phyloP scores from a whole-genome alignment of 2,888 invertebrate species.

The Perizoma affinitatum region DNA sequence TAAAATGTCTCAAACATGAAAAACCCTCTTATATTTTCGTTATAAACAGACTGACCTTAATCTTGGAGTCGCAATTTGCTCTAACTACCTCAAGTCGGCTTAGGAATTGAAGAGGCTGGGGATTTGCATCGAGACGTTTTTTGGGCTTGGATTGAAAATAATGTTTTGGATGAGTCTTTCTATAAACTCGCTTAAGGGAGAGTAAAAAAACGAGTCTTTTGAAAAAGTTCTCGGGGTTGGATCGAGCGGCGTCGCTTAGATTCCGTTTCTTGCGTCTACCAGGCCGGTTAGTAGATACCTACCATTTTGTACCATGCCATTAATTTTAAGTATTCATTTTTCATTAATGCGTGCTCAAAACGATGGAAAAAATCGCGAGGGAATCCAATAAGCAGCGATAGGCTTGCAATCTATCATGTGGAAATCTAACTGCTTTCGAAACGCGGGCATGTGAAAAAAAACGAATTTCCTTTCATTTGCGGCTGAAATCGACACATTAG shows the following conservation, averaged over 20 bases:
- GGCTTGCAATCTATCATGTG: too few relatives aligned
- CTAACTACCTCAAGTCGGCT: slow-evolving; percentile 35
- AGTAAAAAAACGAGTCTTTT: not conserved
- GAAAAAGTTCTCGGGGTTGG: not conserved
- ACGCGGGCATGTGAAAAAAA: too few relatives aligned
- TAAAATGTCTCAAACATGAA: slow-evolving; percentile 36
- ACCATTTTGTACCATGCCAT: too few relatives aligned
- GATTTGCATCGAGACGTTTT: slow-evolving; percentile 27
- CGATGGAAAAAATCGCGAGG: too few relatives aligned
- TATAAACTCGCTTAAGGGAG: not conserved
- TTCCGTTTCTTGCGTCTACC: too few relatives aligned
- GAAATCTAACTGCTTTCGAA: too few relatives aligned
- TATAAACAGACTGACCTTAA: slow-evolving; percentile 35
- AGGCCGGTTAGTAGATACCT: too few relatives aligned
- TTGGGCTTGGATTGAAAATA: slow-evolving; percentile 9
- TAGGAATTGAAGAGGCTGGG: slow-evolving; percentile 27
- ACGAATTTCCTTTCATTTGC: too few relatives aligned
- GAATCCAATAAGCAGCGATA: too few relatives aligned
- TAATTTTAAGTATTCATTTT: too few relatives aligned
- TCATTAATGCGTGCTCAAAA: too few relatives aligned
- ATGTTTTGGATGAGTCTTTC: not conserved
- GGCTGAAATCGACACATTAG: too few relatives aligned
- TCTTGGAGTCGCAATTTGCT: slow-evolving; percentile 34
- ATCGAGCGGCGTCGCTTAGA: not conserved
- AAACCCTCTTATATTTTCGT: slow-evolving; percentile 35